Evolutionary conservation across 2,797 vertebrate genomes (phyloP).

Genomic region (Avahi laniger): DNA sequence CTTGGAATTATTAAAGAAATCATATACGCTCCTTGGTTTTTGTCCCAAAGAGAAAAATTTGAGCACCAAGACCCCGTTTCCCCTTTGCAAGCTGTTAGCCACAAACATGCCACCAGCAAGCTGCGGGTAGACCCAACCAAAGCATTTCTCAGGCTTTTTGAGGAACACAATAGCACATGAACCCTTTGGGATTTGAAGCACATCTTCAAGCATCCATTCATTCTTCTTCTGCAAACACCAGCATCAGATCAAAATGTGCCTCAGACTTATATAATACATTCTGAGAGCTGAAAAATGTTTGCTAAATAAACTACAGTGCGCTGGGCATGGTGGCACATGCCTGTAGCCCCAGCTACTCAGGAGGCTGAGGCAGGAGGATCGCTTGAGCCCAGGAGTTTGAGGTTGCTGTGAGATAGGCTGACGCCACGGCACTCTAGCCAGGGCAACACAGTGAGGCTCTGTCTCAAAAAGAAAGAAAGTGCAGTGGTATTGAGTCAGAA

Average conservation of each 20-base stretch:
- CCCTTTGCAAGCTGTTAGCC: neutral
- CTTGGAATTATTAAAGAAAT: slow-evolving; percentile 20
- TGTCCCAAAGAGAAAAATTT: neutral
- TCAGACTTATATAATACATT: neutral
- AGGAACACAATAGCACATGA: neutral
- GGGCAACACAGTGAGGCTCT: too few species aligned
- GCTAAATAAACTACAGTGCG: neutral
- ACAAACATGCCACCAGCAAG: neutral
- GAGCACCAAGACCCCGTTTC: neutral
- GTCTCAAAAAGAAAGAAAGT: neutral
- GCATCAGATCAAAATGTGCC: slow-evolving; percentile 34
- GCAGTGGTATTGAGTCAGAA: neutral
- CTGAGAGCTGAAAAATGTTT: neutral
- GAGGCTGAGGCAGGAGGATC: too few species aligned
- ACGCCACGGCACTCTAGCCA: rapidly evolving
- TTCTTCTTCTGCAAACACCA: neutral
- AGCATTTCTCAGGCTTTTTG: neutral
- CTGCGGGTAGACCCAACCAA: neutral
- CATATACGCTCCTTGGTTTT: neutral
- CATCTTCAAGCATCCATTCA: neutral
- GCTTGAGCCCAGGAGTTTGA: too few species aligned
- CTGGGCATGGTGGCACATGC: too few species aligned
- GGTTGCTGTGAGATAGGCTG: too few species aligned
- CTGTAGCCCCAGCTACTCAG: too few species aligned
- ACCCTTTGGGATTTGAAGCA: neutral